Conservation (phyloP, 1,140 invertebrate species). For the Caenorhabditis latens region DNA sequence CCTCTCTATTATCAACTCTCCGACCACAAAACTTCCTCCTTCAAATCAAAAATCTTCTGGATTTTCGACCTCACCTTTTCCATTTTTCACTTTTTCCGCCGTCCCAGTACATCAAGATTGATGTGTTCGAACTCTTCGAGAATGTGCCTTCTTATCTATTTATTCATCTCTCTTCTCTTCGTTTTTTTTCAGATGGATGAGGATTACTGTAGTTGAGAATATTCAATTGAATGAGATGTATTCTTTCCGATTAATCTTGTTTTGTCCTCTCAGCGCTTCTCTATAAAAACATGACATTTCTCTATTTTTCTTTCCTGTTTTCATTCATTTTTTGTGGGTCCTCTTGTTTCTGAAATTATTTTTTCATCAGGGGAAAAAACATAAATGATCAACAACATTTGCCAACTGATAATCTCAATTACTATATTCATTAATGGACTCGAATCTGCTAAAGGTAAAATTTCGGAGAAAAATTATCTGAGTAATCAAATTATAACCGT, state of each 20-base stretch:
- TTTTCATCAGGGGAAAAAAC: background rate
- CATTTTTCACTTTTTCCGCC: background rate
- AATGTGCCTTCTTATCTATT: background rate
- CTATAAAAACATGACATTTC: background rate
- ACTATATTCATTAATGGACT: background rate
- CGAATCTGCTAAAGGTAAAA: conserved; percentile 28
- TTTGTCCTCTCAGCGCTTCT: background rate
- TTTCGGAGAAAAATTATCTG: background rate
- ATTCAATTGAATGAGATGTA: conserved; percentile 1
- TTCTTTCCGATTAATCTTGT: conserved; percentile 6
- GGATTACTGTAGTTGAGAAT: background rate
- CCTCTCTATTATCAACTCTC: background rate
- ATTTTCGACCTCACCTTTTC: background rate
- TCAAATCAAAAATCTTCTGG: background rate
- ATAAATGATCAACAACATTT: conserved; percentile 12
- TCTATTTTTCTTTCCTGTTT: background rate
- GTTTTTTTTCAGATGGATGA: too few species aligned
- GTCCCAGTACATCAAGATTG: background rate
- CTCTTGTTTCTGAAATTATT: background rate
- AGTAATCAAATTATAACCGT: too few species aligned
- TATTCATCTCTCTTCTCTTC: background rate
- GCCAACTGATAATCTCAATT: background rate
- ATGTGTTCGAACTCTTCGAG: background rate
- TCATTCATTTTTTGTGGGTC: background rate
- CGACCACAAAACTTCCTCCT: background rate